Evolutionary conservation across 2,797 vertebrate genomes (phyloP), one percentile per base, ranked within the genome.

Genomic region (Myotis vivesi): DNA sequence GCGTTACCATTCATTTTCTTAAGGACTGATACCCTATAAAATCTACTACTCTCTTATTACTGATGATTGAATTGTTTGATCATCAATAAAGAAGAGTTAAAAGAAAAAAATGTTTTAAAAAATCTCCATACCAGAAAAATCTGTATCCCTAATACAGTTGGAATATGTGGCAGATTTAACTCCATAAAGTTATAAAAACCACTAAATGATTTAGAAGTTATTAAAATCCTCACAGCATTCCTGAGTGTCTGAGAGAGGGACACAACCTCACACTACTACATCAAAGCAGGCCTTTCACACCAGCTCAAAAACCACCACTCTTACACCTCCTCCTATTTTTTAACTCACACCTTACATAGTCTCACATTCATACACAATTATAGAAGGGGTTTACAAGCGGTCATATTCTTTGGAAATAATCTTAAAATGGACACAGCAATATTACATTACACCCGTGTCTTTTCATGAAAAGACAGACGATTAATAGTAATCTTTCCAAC

Each of bases 21-120:
- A 92, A 95, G 22, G 53, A 88, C 7, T 75, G 71, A 94, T n/a
- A 92, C 2, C 28, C 51, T 72, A 84, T 17, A 66, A 95, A 94
- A 84, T 64, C n/a, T 89, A 79, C 20, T 59, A 71, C 25, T 95
- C 51, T 92, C 30, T 87, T 85, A 93, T 66, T 82, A 91, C 38
- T 51, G 19, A 68, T 46, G 73, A 90, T 20, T 51, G 11, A 91
- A 84, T 68, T 87, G 46, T 53, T 84, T 86, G 77, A 28, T 83
- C 19, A 93, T 76, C 57, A 90, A 68, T 25, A 15, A 10, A 64
- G 17, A 71, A 84, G 23, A 28, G 30, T 82, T 88, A 53, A 64
- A 85, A 59, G 19, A 38, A 77, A 94, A 46, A 77, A 69, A 49
- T 20, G 1, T 68, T 33, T 33, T 77, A 16, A 49, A 59, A 73